These are phyloP conservation scores for Anhinga rufa DNA, from an alignment of 2,113 vertebrate genomes.

Conservation along the genomic window DNA sequence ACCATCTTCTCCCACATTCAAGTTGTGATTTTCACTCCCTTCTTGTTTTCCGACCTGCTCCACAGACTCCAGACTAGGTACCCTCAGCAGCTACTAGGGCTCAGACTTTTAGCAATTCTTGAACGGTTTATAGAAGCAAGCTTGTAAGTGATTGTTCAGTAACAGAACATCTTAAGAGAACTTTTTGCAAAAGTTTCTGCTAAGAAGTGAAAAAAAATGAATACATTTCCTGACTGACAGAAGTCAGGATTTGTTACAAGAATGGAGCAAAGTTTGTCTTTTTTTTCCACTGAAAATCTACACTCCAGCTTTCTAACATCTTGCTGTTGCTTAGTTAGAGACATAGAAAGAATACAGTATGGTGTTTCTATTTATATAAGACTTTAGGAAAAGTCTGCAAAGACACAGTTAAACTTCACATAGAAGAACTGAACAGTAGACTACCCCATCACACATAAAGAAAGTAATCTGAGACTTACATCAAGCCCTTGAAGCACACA, in stretches of 20 bases:
- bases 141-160: background rate
- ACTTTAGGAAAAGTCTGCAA: background rate
- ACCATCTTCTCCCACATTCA: no score
- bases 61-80: background rate
- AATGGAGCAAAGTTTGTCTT: background rate
- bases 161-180: background rate
- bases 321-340: background rate
- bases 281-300: background rate
- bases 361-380: background rate
- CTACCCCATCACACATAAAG: rapidly evolving
- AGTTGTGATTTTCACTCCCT: background rate
- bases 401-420: background rate
- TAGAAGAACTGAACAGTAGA: background rate
- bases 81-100: background rate
- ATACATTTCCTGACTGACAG: background rate
- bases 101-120: background rate
- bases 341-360: background rate
- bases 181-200: background rate
- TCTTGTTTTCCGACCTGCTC: background rate
- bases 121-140: background rate
- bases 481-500: background rate
- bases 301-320: background rate
- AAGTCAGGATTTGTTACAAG: background rate
- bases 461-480: background rate
- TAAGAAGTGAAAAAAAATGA: background rate